These are phyloP conservation scores for Carassius auratus DNA, from an alignment of 2,113 vertebrate genomes.

Conservation along the genomic window DNA sequence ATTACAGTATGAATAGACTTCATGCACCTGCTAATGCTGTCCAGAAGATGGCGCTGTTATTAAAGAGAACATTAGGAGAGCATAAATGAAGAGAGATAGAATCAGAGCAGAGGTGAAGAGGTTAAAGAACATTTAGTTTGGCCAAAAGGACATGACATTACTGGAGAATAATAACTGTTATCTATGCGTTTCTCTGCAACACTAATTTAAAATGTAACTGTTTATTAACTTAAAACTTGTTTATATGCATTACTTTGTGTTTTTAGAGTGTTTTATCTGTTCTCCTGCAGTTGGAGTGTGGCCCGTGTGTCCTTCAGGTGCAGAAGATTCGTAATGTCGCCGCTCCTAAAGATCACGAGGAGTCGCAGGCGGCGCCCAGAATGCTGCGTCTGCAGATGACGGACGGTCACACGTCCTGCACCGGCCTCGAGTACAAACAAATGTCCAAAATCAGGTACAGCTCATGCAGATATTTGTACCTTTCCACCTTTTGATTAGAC, in stretches of 20 bases:
- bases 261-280: neutral
- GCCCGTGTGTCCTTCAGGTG: conserved; percentile 94
- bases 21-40: conserved; percentile 29
- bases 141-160: neutral
- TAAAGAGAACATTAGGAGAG: neutral
- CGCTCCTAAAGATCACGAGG: conserved; percentile 92
- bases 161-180: neutral
- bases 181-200: neutral
- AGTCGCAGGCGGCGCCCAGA: conserved; percentile 91
- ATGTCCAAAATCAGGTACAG: conserved; percentile 94
- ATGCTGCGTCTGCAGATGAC: conserved; percentile 98
- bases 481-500: neutral
- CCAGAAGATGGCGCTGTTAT: conserved; percentile 70
- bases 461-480: neutral
- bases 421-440: conserved; percentile 86
- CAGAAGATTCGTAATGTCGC: conserved; percentile 94
- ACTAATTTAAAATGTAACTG: neutral
- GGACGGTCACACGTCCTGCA: conserved; percentile 91
- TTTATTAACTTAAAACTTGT: neutral
- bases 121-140: neutral
- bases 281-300: conserved; percentile 82
- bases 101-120: neutral
- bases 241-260: neutral
- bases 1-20: neutral
- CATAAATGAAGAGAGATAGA: neutral